phyloP scores from a whole-genome alignment of 1,140 invertebrate species.

The Drosophila mayri region DNA sequence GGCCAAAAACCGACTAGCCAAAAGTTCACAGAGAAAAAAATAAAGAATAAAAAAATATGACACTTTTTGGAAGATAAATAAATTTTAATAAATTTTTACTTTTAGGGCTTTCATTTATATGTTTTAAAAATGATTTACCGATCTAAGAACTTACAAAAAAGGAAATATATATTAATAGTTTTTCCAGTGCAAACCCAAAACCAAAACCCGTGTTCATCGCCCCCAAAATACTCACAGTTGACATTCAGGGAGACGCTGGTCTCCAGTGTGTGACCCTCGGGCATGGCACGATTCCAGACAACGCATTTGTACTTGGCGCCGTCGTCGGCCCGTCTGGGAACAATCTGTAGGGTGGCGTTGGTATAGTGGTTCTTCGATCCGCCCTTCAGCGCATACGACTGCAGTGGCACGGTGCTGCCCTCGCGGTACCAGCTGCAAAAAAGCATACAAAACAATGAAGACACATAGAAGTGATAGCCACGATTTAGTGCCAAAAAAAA shows the following conservation, averaged over 20 bases:
- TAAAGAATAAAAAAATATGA: background rate
- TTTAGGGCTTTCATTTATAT: no score
- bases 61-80: no score
- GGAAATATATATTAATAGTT: no score
- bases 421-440: conserved; percentile 89
- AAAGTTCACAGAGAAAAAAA: background rate
- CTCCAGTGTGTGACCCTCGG: conserved; percentile 91
- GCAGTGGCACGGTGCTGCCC: conserved; percentile 88
- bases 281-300: conserved; percentile 95
- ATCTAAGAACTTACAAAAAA: no score
- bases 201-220: background rate
- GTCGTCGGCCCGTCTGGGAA: conserved; percentile 93
- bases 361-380: conserved; percentile 90
- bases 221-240: conserved; percentile 90
- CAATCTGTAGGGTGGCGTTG: conserved; percentile 90
- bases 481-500: conserved; percentile 74
- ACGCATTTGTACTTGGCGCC: conserved; percentile 92
- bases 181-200: conserved; percentile 3
- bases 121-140: no score
- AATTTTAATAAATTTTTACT: no score
- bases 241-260: conserved; percentile 93
- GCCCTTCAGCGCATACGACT: conserved; percentile 88
- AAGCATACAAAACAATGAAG: background rate
- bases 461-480: conserved; percentile 26
- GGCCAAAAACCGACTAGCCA: background rate